Percentiles rank a stretch among this genome's conserved stretches.
phyloP scores from a whole-genome alignment of 2,888 invertebrate genomes.

The Ischnura elegans region DNA sequence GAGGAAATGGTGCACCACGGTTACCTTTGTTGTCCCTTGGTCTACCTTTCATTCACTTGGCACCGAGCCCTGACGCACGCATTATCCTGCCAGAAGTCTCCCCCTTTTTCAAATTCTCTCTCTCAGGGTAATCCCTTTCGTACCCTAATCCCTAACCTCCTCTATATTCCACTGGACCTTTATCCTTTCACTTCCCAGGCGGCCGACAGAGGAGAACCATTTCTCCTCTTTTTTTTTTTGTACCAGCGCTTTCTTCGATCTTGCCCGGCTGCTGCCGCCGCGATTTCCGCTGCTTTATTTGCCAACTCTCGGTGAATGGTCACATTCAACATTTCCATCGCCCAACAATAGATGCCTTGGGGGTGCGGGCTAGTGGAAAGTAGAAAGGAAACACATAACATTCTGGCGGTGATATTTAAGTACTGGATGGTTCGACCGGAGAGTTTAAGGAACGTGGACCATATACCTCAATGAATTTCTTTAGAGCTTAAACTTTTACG shows the following conservation, averaged over 20 bases:
- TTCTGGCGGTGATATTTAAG: too few relatives aligned
- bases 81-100: neutral
- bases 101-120: neutral
- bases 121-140: neutral
- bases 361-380: neutral
- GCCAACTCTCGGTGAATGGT: neutral
- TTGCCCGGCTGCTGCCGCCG: neutral
- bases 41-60: neutral
- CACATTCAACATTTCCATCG: neutral
- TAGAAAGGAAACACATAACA: neutral
- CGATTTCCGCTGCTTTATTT: constrained; percentile 10
- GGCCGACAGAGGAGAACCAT: neutral
- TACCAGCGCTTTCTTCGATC: neutral
- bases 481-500: too few relatives aligned
- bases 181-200: neutral
- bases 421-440: too few relatives aligned
- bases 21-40: neutral
- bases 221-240: neutral
- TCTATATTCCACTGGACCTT: neutral
- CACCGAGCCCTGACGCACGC: neutral
- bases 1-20: neutral
- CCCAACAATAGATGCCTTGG: neutral
- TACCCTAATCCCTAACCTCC: neutral
- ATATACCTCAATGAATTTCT: too few relatives aligned
- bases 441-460: too few relatives aligned